A percentile compares a stretch with the other conserved stretches of the same genome.
Evolutionary conservation across 30 jellyfish, hydroid and myxozoan species (phyloP).

Genomic region (Mastigias papua): DNA sequence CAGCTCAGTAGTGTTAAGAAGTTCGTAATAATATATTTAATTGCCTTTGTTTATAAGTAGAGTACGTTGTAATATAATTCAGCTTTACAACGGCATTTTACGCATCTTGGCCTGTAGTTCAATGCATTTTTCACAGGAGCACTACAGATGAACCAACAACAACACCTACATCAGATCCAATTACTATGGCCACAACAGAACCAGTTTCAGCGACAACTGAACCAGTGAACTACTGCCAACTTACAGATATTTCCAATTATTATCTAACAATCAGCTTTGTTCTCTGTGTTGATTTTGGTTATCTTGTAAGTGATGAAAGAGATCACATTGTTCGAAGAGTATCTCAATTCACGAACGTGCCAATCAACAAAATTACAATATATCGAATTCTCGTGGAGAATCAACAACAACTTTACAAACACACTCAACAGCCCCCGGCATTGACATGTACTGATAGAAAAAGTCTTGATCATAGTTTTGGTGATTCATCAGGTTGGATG

Average conservation of each 20-base stretch:
- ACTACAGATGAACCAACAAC: too few species aligned
- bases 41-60: too few species aligned
- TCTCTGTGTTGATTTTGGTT: constrained; percentile 31
- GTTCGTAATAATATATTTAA: too few species aligned
- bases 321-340: constrained; percentile 29
- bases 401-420: constrained; percentile 20
- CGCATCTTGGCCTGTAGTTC: too few species aligned
- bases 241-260: constrained; percentile 3
- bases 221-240: constrained; percentile 32
- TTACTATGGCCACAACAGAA: background rate
- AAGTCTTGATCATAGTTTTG: constrained; percentile 55
- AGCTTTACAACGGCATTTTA: too few species aligned
- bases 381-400: constrained; percentile 21
- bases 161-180: too few species aligned
- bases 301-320: constrained; percentile 12
- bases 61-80: too few species aligned
- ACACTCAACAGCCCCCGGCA: constrained; percentile 36
- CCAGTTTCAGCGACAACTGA: constrained; percentile 26
- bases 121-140: too few species aligned
- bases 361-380: constrained; percentile 20
- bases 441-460: constrained; percentile 17
- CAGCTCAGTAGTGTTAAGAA: too few species aligned
- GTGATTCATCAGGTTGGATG: constrained; percentile 54
- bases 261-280: constrained; percentile 46
- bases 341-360: constrained; percentile 16